Percentiles rank a stretch among this genome's conserved stretches.
phyloP scores from a whole-genome alignment of 1,140 invertebrate species.

The Gryon sp. region DNA sequence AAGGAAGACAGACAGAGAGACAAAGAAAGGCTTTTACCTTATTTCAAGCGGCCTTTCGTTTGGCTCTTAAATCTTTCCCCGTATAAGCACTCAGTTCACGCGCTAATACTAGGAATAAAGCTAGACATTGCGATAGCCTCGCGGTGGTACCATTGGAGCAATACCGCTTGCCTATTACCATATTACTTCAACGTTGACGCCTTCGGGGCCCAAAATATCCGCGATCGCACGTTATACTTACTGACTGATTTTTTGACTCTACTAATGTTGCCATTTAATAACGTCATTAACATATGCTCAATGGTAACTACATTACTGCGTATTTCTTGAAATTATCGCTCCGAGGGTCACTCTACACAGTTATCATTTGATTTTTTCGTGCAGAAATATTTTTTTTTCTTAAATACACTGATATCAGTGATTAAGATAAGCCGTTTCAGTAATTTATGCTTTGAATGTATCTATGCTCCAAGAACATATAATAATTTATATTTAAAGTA shows the following conservation, averaged over 20 bases:
- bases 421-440: too few relatives aligned
- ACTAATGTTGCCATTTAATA: slow-evolving; percentile 44
- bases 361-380: too few relatives aligned
- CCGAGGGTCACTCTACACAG: too few relatives aligned
- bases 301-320: slow-evolving; percentile 10
- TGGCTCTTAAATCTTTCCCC: slow-evolving; percentile 16
- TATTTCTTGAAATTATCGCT: too few relatives aligned
- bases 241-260: slow-evolving; percentile 34
- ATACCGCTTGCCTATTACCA: slow-evolving; percentile 73
- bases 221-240: slow-evolving; percentile 74
- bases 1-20: slow-evolving; percentile 3
- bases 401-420: too few relatives aligned
- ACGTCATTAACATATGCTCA: slow-evolving; percentile 46
- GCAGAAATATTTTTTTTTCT: too few relatives aligned
- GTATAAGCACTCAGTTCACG: slow-evolving; percentile 14
- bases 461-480: too few relatives aligned
- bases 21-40: slow-evolving; percentile 56
- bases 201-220: slow-evolving; percentile 72
- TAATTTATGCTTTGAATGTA: too few relatives aligned
- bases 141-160: slow-evolving; percentile 65
- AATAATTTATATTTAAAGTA: too few relatives aligned
- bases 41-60: slow-evolving; percentile 32
- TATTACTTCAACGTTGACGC: slow-evolving; percentile 77
- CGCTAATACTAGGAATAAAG: slow-evolving; percentile 72
- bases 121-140: slow-evolving; percentile 67